phyloP scores from a whole-genome alignment of 2,797 vertebrate species.

The Rhinogobio ventralis region DNA sequence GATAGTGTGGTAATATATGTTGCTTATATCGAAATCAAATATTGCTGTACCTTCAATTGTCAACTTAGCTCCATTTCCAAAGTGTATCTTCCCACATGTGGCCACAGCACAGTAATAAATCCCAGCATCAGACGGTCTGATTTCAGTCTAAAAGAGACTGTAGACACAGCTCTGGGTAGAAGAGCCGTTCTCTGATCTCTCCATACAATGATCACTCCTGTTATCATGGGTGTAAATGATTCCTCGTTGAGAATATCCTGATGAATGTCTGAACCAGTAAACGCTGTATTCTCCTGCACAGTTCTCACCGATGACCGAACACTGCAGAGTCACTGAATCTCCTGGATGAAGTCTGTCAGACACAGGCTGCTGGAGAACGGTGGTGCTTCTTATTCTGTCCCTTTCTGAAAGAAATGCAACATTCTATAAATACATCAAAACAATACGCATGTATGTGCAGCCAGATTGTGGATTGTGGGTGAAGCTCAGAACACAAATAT shows the following conservation, averaged over 20 bases:
- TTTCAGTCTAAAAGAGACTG: slow-evolving; percentile 28
- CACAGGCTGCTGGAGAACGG: slow-evolving; percentile 31
- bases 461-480: background rate
- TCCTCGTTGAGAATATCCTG: slow-evolving; percentile 45
- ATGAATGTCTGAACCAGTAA: slow-evolving; percentile 47
- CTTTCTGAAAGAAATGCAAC: background rate
- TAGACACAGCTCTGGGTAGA: background rate
- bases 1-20: background rate
- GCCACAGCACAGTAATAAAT: slow-evolving; percentile 49
- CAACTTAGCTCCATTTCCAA: slow-evolving; percentile 33
- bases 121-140: slow-evolving; percentile 39
- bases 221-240: slow-evolving; percentile 44
- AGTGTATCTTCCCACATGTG: slow-evolving; percentile 32
- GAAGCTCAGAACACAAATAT: background rate
- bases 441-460: too few relatives aligned
- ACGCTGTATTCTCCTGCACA: slow-evolving; percentile 51
- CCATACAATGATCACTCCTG: slow-evolving; percentile 22
- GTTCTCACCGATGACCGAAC: slow-evolving; percentile 38
- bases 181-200: slow-evolving; percentile 26
- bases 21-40: background rate
- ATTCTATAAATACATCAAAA: background rate
- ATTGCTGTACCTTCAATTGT: slow-evolving; percentile 9
- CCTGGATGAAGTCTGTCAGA: slow-evolving; percentile 30
- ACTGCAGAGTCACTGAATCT: slow-evolving; percentile 49
- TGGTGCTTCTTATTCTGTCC: background rate